phyloP scores from a whole-genome alignment of 2,797 vertebrate species.

The Pteronotus mesoamericanus region DNA sequence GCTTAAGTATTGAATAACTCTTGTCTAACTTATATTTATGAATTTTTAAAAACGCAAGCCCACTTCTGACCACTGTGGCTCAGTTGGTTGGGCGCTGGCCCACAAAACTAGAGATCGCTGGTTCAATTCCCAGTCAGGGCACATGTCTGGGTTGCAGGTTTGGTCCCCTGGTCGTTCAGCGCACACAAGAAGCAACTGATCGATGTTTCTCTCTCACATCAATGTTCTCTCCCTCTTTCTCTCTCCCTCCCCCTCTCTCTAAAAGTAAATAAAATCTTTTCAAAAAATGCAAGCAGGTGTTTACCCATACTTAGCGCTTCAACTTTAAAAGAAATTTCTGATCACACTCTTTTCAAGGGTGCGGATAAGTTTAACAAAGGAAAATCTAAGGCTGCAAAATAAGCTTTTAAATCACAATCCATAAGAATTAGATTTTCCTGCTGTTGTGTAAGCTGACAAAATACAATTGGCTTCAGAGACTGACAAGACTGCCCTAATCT shows the following conservation, averaged over 20 bases:
- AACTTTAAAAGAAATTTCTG: neutral
- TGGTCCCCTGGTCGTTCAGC: neutral
- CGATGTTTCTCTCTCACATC: neutral
- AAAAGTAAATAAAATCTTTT: neutral
- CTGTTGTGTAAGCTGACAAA: neutral
- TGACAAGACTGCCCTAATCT: neutral
- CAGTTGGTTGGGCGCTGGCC: neutral
- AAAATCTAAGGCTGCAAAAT: constrained; percentile 9
- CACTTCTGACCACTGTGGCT: neutral
- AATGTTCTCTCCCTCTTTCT: neutral
- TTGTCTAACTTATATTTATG: neutral
- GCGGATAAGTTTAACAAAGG: neutral
- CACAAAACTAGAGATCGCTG: neutral
- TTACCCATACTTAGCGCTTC: neutral
- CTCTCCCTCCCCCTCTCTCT: neutral
- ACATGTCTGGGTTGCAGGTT: neutral
- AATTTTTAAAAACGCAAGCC: neutral
- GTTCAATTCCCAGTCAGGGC: neutral
- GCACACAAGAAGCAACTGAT: too few relatives aligned
- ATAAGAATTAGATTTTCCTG: neutral
- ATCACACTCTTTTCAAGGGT: neutral
- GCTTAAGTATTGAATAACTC: neutral
- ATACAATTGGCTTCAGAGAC: neutral
- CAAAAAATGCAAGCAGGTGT: neutral
- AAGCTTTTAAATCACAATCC: neutral